These are phyloP conservation scores for Esox masquinongy DNA, from an alignment of 2,797 vertebrate genomes.

Conservation along the genomic window DNA sequence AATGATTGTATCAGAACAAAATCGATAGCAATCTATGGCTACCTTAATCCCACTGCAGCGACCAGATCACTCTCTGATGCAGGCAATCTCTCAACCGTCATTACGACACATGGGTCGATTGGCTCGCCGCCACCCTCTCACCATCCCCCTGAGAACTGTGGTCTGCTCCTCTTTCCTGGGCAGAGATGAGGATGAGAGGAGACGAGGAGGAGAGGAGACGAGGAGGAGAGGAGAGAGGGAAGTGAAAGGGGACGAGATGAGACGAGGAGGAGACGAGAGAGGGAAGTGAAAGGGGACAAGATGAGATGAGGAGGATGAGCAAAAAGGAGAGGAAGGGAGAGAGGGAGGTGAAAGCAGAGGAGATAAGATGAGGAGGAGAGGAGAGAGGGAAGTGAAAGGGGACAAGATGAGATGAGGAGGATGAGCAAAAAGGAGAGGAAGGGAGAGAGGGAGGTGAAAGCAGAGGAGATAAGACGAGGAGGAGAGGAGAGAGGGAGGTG, in stretches of 20 bases:
- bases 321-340: too few relatives aligned
- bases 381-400: neutral
- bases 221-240: neutral
- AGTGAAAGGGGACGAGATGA: neutral
- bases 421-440: neutral
- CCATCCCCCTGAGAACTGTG: neutral
- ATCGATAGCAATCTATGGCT: conserved; percentile 80
- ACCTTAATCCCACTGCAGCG: conserved; percentile 75
- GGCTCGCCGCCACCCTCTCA: conserved; percentile 48
- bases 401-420: neutral
- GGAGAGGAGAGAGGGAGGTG: neutral
- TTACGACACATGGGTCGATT: conserved; percentile 73
- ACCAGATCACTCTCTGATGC: conserved; percentile 70
- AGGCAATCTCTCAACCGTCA: conserved; percentile 80
- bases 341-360: too few relatives aligned
- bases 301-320: neutral
- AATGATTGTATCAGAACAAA: conserved; percentile 85
- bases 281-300: conserved; percentile 45
- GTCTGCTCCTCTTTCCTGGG: conserved; percentile 44
- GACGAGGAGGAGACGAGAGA: conserved; percentile 39
- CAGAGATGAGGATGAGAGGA: conserved; percentile 3
- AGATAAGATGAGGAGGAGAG: neutral
- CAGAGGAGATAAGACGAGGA: too few relatives aligned
- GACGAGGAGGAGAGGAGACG: conserved; percentile 14
- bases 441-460: too few relatives aligned